A percentile compares a stretch with the other conserved stretches of the same genome.
phyloP scores from a whole-genome alignment of 2,888 invertebrate genomes.

The Drosophila atroscutellata region DNA sequence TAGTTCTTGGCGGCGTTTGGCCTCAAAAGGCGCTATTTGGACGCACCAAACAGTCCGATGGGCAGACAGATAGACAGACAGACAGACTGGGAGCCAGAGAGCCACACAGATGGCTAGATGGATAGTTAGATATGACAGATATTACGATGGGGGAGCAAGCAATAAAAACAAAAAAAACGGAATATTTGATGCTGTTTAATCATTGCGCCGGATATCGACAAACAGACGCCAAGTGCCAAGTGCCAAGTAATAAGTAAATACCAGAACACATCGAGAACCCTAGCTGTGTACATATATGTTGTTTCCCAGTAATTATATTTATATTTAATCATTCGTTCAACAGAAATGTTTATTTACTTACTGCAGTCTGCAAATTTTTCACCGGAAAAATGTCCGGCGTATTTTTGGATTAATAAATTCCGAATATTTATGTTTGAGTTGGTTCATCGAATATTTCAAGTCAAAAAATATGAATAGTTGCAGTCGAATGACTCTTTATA shows the following conservation, averaged over 20 bases:
- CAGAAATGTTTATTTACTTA: conserved; percentile 10
- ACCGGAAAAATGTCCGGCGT: neutral
- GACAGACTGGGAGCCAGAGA: neutral
- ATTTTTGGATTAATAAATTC: neutral
- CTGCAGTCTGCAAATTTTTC: neutral
- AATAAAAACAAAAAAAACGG: neutral
- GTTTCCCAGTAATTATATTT: neutral
- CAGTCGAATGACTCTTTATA: neutral
- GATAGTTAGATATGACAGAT: conserved; percentile 7
- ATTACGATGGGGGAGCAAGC: neutral
- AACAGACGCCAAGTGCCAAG: neutral
- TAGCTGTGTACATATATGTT: neutral
- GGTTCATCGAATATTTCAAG: too few relatives aligned
- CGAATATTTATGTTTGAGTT: neutral
- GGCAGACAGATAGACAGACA: conserved; percentile 24
- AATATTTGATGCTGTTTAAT: conserved; percentile 24
- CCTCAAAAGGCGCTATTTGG: conserved; percentile 61
- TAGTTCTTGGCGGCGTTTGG: conserved; percentile 32
- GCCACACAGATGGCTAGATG: conserved; percentile 2
- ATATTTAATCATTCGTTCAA: neutral
- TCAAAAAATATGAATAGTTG: neutral
- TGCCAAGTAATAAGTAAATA: conserved; percentile 1
- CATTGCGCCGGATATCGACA: conserved; percentile 34
- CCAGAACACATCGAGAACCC: neutral
- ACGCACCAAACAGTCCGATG: conserved; percentile 29